Conservation (phyloP, 2,888 invertebrate species). For the Encarsia formosa region DNA sequence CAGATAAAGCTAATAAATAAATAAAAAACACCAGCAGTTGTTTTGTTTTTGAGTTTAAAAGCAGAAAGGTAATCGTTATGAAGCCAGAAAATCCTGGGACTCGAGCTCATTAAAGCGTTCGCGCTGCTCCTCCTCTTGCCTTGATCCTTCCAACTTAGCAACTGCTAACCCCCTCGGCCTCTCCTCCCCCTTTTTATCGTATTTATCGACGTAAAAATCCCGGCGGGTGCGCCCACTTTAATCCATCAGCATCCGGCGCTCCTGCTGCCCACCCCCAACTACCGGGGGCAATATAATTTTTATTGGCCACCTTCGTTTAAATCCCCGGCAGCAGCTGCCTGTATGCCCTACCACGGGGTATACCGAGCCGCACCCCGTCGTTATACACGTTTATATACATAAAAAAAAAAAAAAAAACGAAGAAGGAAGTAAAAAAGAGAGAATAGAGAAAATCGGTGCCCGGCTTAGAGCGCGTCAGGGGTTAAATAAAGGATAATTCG, state of each 20-base stretch:
- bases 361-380: background rate
- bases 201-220: slow-evolving; percentile 20
- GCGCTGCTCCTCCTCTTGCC: no score
- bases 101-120: no score
- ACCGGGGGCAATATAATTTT: slow-evolving; percentile 31
- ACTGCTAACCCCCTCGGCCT: no score
- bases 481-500: slow-evolving; percentile 20
- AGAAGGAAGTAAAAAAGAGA: slow-evolving; percentile 5
- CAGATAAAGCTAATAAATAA: no score
- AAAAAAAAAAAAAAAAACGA: slow-evolving; percentile 12
- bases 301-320: slow-evolving; percentile 29
- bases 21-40: no score
- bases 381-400: background rate
- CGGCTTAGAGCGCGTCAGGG: slow-evolving; percentile 13
- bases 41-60: no score
- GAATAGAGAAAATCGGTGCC: slow-evolving; percentile 6
- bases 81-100: no score
- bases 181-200: no score
- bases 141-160: no score
- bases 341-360: slow-evolving; percentile 1
- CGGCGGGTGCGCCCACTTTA: slow-evolving; percentile 20
- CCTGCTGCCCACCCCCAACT: slow-evolving; percentile 10
- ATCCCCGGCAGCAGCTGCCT: slow-evolving; percentile 23
- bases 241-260: slow-evolving; percentile 23
- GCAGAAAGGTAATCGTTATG: no score